Percentiles rank a stretch among this genome's conserved stretches.
Conservation (phyloP, 1,140 invertebrate genomes). For the Meteorus sp. region DNA sequence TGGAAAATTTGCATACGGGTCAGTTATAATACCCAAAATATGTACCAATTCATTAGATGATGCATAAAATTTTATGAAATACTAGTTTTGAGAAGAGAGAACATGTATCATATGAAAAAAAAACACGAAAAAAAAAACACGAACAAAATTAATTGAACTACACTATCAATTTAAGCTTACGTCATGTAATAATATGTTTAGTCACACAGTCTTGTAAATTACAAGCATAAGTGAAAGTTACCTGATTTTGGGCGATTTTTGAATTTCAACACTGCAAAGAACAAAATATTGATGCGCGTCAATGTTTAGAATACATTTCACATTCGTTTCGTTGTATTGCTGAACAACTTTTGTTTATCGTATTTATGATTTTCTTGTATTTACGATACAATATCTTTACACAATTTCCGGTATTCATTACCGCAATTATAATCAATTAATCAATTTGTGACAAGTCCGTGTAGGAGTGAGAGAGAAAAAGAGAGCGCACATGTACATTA, state of each 20-base stretch:
- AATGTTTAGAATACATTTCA: slow-evolving; percentile 14
- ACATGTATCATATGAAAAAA: slow-evolving; percentile 11
- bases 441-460: slow-evolving; percentile 46
- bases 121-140: not conserved
- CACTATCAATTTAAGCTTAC: slow-evolving; percentile 52
- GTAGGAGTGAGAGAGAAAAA: not conserved
- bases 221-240: slow-evolving; percentile 46
- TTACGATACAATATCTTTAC: no score
- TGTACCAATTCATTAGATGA: no score
- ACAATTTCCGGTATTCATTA: no score
- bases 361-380: slow-evolving; percentile 24
- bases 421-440: no score
- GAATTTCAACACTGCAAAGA: not conserved
- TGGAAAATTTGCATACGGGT: no score
- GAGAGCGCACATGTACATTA: slow-evolving; percentile 33
- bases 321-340: slow-evolving; percentile 13
- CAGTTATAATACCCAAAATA: no score
- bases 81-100: no score
- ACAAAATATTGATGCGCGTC: not conserved
- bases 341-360: slow-evolving; percentile 52
- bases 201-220: slow-evolving; percentile 17
- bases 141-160: slow-evolving; percentile 42
- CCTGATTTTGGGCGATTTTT: slow-evolving; percentile 15
- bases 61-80: no score
- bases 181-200: slow-evolving; percentile 33